A percentile compares a stretch with the other conserved stretches of the same genome.
phyloP scores from a whole-genome alignment of 1,140 invertebrate species.

The Drosophila sproati region DNA sequence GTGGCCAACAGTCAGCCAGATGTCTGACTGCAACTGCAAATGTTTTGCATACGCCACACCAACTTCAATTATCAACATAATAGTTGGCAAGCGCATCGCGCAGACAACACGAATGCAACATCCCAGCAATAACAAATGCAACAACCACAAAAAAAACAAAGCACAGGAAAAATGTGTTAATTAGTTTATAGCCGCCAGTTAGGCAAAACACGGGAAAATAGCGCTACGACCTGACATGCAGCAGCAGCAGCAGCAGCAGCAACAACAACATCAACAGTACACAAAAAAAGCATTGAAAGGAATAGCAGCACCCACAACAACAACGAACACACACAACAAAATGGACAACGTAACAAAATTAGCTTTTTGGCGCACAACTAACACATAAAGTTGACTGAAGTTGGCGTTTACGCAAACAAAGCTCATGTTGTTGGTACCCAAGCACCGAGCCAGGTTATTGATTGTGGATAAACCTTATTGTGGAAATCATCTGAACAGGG shows the following conservation, averaged over 20 bases:
- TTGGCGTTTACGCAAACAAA: conserved; percentile 36
- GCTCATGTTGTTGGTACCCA: conserved; percentile 23
- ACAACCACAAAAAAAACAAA: conserved; percentile 25
- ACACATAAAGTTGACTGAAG: conserved; percentile 41
- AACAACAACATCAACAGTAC: conserved; percentile 22
- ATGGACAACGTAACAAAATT: conserved; percentile 35
- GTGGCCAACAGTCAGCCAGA: conserved; percentile 9
- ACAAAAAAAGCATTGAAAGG: background rate
- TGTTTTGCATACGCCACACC: conserved; percentile 35
- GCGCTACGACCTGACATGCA: conserved; percentile 21
- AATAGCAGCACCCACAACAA: conserved; percentile 12
- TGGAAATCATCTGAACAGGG: background rate
- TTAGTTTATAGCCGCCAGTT: conserved; percentile 58
- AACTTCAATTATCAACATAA: conserved; percentile 43
- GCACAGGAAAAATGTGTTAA: conserved; percentile 44
- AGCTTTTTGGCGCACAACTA: conserved; percentile 28
- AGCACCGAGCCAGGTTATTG: background rate
- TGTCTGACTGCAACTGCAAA: conserved; percentile 12
- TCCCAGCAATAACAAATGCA: conserved; percentile 18
- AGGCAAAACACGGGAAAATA: conserved; percentile 45
- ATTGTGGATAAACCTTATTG: background rate
- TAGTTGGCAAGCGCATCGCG: conserved; percentile 27
- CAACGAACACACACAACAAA: conserved; percentile 16
- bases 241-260: conserved; percentile 16
- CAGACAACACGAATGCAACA: conserved; percentile 29